Evolutionary conservation across 2,888 invertebrate species (phyloP), one percentile per base, ranked within the genome.

Genomic region (Clunio marinus): DNA sequence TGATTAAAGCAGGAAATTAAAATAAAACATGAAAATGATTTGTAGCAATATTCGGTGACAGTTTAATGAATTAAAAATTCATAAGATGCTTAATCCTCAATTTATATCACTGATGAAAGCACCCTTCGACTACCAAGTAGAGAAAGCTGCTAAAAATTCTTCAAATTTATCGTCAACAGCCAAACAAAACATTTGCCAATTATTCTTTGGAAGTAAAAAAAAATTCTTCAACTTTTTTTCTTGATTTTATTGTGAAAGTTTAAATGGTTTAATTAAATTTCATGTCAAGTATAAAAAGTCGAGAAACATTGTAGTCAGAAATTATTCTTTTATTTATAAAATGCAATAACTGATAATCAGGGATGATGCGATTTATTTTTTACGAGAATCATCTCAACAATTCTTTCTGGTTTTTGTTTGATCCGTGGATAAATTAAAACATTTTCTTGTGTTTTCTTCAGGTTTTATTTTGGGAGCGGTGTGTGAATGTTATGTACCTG

Each of bases 201-300:
- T 41, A 41, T 41, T 41, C 41, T 41, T 41, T 41, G 10, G n/a
- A n/a, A n/a, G n/a, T n/a, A n/a, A n/a, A n/a, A 41, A 41, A 41
- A 41, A 41, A 41, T 41, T 41, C 41, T 41, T 41, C 41, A 15
- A 10, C n/a, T 15, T 41, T 41, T n/a, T 41, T 15, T 41, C 10
- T 13, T n/a, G 32, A 5, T 32, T 41, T 41, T 41, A 10, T 51
- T 10, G 51, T 51, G 51, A 51, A 51, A 51, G 51, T 17, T 17
- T 17, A 51, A 51, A 51, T 51, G 51, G 51, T 15, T 51, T 51
- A 51, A 51, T 51, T 51, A 51, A 51, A 51, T 51, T 51, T 51
- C 22, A 51, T 51, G 51, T 51, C 22, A 20, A 20, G 41, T 41
- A 41, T n/a, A n/a, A n/a, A n/a, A n/a, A 41, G 15, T 41, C 15